Base-by-base conservation (phyloP, 2,797 vertebrate genomes). In the Picus viridis region DNA sequence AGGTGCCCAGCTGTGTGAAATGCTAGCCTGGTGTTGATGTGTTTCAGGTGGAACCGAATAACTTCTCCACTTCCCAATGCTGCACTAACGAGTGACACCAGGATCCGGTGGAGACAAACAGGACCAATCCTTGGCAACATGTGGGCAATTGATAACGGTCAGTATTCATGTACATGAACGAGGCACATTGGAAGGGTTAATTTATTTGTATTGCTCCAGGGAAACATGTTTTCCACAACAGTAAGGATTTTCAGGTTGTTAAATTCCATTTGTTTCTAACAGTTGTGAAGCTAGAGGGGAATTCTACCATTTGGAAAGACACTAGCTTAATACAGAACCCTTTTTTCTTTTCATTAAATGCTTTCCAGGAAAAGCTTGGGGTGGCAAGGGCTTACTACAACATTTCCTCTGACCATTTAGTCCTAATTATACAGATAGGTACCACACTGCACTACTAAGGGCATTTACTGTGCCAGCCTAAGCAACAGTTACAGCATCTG, bases 41-140 rank as follows among this genome's bases (percentile, higher is more conserved):
- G 24, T 97, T 98, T 85, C 96, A 99, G 99, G 86, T 99, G 99
- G 99, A 99, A 98, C 84, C 98, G 99, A 96, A 98, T 99, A 97
- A 99, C 99, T 6, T 98, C 99, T 95, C 99, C 99, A 51, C 98
- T 99, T 94, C 99, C 99, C 88, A 99, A 99, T 2, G 98, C 99
- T 56, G 99, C 99, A 1, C 97, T 99, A 65, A 99, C 99, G 53
- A 98, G 97, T 51, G 98, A 98, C 72, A 99, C 99, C 32, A 98
- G 98, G 75, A 98, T 99, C 96, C 99, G 98, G 87, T 99, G 99
- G 99, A 99, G 98, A 92, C 99, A 99, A 97, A 98, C 97, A 1
- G 98, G 99, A 92, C 94, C 97, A 17, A 98, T 99, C 91, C 93
- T 97, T 16, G 98, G 98, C 92, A 99, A 98, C 97, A 99, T 99